Base-by-base conservation (phyloP, 2,113 vertebrate species). In the Chauna torquata region DNA sequence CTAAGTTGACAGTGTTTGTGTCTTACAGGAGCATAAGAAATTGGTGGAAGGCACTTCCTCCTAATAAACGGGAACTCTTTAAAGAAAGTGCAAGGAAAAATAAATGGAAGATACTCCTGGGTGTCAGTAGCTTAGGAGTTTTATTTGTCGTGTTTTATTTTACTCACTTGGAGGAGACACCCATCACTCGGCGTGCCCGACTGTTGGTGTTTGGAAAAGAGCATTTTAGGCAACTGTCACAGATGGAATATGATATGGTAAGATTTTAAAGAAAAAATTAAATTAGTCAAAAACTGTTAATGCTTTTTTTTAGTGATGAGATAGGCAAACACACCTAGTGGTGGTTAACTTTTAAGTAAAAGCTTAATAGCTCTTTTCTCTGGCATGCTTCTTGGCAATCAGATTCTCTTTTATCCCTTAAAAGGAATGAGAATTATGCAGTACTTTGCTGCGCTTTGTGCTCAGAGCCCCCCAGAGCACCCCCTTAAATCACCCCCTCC, bases 101-200 rank as follows among this genome's bases (percentile, higher is more conserved):
- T 47, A 98, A 99, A 14, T 99, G 99, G 99, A 98, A 98, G 90
- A 96, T 99, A 78, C 69, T 97, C 16, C 96, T 98, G 9, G 97
- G 98, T 71, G 93, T 96, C 24, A 95, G 97, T 44, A 94, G 97
- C 57, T 96, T 98, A 12, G 97, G 98, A 95, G 88, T 98, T 87
- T 82, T 99, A 7, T 96, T 98, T 79, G 70, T 98, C 6, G 38
- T 99, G 34, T 98, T 99, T 93, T 98, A 99, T 96, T 98, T 98
- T 91, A 99, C 99, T 47, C 99, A 99, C 96, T 96, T 99, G 97
- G 99, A 99, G 81, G 98, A 99, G 94, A 98, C 98, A 34, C 99
- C 99, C 2, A 62, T 99, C 96, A 99, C 99, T 1, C 99, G 99
- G 72, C 98, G 99, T 2, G 96, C 96, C 59, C 99, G 99, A 16